These are phyloP conservation scores for Eledona agricola DNA, from an alignment of 2,888 invertebrate species.

Conservation along the genomic window DNA sequence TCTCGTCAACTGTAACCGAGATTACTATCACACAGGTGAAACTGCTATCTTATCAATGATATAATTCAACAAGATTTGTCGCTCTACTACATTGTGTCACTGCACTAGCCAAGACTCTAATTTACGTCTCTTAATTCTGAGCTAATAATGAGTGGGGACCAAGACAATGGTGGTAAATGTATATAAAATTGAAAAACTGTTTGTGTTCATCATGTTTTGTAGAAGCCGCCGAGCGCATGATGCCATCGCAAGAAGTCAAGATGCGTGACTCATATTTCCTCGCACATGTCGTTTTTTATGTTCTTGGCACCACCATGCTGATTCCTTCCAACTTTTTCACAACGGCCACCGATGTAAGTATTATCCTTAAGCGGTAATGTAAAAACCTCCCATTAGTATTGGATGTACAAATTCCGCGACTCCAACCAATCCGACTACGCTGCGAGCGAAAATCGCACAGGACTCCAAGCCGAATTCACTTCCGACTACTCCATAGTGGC, in stretches of 20 bases:
- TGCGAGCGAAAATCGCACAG: constrained; percentile 19
- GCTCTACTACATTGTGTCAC: constrained; percentile 8
- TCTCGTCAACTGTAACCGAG: constrained; percentile 70
- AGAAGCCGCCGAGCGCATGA: constrained; percentile 17
- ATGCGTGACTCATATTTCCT: constrained; percentile 31
- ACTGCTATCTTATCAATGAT: constrained; percentile 4
- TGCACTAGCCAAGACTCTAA: neutral
- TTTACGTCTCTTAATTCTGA: neutral
- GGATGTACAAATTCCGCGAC: constrained; percentile 39
- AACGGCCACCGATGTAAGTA: constrained; percentile 40
- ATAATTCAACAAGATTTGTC: neutral
- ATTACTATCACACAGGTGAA: neutral
- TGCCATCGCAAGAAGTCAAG: neutral
- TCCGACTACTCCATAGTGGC: constrained; percentile 30
- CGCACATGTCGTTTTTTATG: constrained; percentile 37
- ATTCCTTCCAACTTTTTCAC: constrained; percentile 37
- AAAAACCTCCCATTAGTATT: constrained; percentile 20
- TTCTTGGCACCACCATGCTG: constrained; percentile 30
- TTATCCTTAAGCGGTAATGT: constrained; percentile 1
- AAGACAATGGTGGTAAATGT: constrained; percentile 8
- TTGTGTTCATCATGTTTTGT: constrained; percentile 3
- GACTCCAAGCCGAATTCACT: constrained; percentile 29
- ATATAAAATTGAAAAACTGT: neutral
- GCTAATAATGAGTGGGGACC: constrained; percentile 17
- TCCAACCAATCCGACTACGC: constrained; percentile 1